Evolutionary conservation across 2,113 vertebrate genomes (phyloP), one percentile per base, ranked within the genome.

Genomic region (Ceratotherium simum): DNA sequence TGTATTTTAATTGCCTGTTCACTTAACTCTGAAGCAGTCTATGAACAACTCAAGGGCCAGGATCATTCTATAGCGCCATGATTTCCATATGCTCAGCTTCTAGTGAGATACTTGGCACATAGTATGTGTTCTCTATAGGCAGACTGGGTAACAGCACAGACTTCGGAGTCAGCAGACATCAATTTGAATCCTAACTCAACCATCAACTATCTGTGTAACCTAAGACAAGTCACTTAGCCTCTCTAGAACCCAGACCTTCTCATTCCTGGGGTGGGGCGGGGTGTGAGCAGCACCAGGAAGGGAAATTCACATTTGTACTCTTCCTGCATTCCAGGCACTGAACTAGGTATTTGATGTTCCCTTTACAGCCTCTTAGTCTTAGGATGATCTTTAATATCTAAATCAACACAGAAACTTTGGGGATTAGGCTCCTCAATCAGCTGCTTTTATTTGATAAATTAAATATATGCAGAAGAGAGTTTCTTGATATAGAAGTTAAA

Each of bases 401-500:
- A 81, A 81, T 91, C 86, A 46, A 83, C 67, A 42, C 81, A 65
- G 79, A 62, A 72, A 92, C 67, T 36, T 91, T 29, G 33, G 46
- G 42, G 46, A 33, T 58, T 83, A n/a, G 36, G 48, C 31, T 76
- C 16, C 48, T 75, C 51, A 33, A 16, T 79, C 8, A 84, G 18
- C 31, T 58, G 46, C 73, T 94, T 96, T 96, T 58, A 58, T 67
- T 85, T 90, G 62, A 72, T 48, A 84, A 65, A 78, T 90, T 76
- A 83, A 94, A 90, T 93, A 72, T 8, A 90, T 39, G 51, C 56
- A 87, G 33, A 90, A 92, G 78, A 82, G 67, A 67, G 58, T 76
- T 62, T 96, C 86, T 88, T 42, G 64, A 84, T 76, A 70, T 18
- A 73, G 62, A 93, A 95, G 58, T 89, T 78, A 90, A 91, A 90